These are phyloP conservation scores for Cariama cristata DNA, from an alignment of 2,113 vertebrate genomes.

Conservation along the genomic window DNA sequence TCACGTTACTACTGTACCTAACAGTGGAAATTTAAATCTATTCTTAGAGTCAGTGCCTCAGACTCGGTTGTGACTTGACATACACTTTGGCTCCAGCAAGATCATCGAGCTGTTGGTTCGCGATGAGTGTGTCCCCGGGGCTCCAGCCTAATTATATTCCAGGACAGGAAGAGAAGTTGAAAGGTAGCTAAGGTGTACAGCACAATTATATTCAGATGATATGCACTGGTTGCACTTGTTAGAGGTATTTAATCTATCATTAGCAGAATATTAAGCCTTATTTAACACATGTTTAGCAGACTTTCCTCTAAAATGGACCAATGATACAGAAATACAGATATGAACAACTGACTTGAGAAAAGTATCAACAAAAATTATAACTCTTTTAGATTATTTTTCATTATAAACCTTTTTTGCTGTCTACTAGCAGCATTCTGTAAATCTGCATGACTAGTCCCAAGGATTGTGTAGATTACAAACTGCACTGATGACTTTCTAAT, in stretches of 20 bases:
- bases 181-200: neutral
- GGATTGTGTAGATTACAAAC: neutral
- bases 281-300: neutral
- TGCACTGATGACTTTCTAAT: neutral
- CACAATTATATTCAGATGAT: neutral
- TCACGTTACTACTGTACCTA: neutral
- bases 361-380: neutral
- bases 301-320: neutral
- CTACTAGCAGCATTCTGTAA: neutral
- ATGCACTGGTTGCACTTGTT: neutral
- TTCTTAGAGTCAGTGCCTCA: neutral
- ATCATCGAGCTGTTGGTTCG: neutral
- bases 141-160: neutral
- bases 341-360: neutral
- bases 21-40: neutral
- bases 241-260: neutral
- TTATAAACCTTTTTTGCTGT: neutral
- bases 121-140: neutral
- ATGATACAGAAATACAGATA: neutral
- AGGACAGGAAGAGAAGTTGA: neutral
- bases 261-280: neutral
- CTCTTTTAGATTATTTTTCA: neutral
- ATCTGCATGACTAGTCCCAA: neutral
- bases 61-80: neutral
- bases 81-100: neutral